Evolutionary conservation across 2,888 invertebrate species (phyloP).

Genomic region (Galerucella pusilla): DNA sequence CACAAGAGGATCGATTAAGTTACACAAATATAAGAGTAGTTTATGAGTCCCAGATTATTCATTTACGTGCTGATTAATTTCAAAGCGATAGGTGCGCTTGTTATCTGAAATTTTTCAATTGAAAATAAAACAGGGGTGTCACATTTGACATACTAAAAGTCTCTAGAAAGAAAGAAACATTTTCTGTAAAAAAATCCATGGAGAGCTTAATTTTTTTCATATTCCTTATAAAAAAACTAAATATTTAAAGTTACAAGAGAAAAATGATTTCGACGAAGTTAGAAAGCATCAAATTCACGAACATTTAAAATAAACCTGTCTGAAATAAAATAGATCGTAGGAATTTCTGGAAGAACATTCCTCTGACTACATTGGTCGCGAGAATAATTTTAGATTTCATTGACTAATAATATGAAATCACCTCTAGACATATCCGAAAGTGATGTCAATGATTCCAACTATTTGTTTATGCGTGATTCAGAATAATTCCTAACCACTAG

Average conservation of each 20-base stretch:
- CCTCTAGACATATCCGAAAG: not conserved
- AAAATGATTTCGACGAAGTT: not conserved
- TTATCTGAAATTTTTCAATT: not conserved
- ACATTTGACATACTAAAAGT: too few relatives aligned
- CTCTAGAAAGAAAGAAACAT: too few relatives aligned
- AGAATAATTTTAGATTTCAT: slow-evolving; percentile 11
- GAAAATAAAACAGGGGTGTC: not conserved
- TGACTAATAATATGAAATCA: slow-evolving; percentile 17
- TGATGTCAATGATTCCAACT: not conserved
- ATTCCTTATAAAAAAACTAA: too few relatives aligned
- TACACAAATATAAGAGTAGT: not conserved
- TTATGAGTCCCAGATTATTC: not conserved
- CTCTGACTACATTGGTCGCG: not conserved
- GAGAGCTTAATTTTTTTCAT: too few relatives aligned
- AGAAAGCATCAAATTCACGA: not conserved
- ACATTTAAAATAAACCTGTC: not conserved
- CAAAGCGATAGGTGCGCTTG: not conserved
- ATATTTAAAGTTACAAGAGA: not conserved
- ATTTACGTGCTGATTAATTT: not conserved
- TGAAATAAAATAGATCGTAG: not conserved
- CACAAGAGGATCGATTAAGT: slow-evolving; percentile 2
- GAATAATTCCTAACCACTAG: not conserved
- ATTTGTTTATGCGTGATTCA: slow-evolving; percentile 6
- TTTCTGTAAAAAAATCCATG: too few relatives aligned
- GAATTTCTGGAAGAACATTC: slow-evolving; percentile 10